phyloP scores from a whole-genome alignment of 2,797 vertebrate genomes.

The Danio tinwini region DNA sequence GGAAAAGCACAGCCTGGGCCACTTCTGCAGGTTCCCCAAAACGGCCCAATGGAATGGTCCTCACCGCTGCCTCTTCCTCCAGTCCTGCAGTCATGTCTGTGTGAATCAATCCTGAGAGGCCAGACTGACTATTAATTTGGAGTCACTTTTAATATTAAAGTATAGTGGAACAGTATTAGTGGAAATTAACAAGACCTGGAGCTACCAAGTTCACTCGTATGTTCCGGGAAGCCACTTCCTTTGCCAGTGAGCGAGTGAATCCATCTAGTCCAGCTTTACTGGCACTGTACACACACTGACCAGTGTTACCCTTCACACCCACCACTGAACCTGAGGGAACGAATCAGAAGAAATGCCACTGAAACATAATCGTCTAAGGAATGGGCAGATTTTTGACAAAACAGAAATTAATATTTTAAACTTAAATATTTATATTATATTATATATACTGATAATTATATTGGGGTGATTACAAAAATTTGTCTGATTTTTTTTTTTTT shows the following conservation, averaged over 20 bases:
- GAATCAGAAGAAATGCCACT: not conserved
- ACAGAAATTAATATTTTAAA: no score
- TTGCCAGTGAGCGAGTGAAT: conserved; percentile 92
- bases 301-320: conserved; percentile 88
- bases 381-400: not conserved
- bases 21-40: conserved; percentile 88
- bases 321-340: conserved; percentile 84
- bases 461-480: no score
- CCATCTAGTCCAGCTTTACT: conserved; percentile 91
- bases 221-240: conserved; percentile 90
- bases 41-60: conserved; percentile 83
- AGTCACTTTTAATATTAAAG: not conserved
- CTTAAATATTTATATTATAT: no score
- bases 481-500: no score
- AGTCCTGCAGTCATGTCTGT: conserved; percentile 91
- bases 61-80: conserved; percentile 75
- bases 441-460: no score
- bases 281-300: conserved; percentile 90
- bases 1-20: conserved; percentile 86
- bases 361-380: not conserved
- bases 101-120: conserved; percentile 84
- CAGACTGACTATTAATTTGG: not conserved
- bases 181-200: conserved; percentile 80
- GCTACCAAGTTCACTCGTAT: conserved; percentile 91
- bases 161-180: not conserved